Conservation (phyloP, 2,888 invertebrate genomes). For the Himalopsyche kuldschensis region DNA sequence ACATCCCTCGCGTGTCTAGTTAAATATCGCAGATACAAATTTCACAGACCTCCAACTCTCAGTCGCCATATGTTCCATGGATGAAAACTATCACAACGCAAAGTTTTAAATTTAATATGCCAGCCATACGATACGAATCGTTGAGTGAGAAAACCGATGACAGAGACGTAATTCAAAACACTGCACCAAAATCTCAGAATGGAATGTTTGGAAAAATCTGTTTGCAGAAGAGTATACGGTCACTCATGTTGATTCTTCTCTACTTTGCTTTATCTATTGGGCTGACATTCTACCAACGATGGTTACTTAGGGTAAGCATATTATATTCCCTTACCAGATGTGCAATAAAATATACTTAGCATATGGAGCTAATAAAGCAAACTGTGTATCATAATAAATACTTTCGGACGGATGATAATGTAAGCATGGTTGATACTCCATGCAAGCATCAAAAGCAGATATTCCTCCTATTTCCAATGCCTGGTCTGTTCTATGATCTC, state of each 20-base stretch:
- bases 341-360: too few species aligned
- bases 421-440: too few species aligned
- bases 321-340: too few species aligned
- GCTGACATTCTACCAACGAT: constrained; percentile 95
- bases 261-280: constrained; percentile 93
- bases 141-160: constrained; percentile 25
- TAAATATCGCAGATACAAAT: not conserved
- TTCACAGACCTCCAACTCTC: not conserved
- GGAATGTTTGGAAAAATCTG: constrained; percentile 17
- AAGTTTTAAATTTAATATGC: constrained; percentile 18
- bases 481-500: not conserved
- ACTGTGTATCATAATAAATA: too few species aligned
- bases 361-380: too few species aligned
- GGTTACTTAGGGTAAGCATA: constrained; percentile 75
- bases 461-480: not conserved
- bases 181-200: constrained; percentile 5
- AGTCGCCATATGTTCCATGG: not conserved
- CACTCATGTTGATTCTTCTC: constrained; percentile 64
- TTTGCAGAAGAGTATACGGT: constrained; percentile 11
- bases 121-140: constrained; percentile 33
- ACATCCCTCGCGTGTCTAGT: not conserved
- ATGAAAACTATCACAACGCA: not conserved
- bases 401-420: too few species aligned
- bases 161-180: constrained; percentile 18
- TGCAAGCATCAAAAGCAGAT: not conserved